A percentile compares a stretch with the other conserved stretches of the same genome.
Evolutionary conservation across 2,888 invertebrate genomes (phyloP).

Genomic region (Eristalis tenax): DNA sequence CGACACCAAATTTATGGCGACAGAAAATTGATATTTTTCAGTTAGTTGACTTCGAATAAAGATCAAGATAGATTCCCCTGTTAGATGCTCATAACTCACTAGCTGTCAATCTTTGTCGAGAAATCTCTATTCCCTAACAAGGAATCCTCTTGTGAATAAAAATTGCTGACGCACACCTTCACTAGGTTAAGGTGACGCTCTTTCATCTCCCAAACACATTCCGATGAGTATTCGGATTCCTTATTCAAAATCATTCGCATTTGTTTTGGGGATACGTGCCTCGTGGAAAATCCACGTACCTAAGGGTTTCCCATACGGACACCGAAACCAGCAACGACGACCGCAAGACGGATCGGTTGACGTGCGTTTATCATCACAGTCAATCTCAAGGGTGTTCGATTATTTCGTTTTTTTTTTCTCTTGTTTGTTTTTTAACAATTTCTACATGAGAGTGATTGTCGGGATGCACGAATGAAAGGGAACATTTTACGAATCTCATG

Average conservation of each 20-base stretch:
- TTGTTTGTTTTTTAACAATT: background rate
- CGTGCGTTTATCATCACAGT: conserved; percentile 58
- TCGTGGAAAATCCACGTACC: conserved; percentile 14
- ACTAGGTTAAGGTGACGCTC: conserved; percentile 27
- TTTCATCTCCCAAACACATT: conserved; percentile 43
- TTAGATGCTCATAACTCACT: conserved; percentile 57
- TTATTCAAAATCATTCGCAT: conserved; percentile 22
- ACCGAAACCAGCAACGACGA: conserved; percentile 50
- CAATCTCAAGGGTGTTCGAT: conserved; percentile 62
- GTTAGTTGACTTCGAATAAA: conserved; percentile 13
- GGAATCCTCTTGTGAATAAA: conserved; percentile 21
- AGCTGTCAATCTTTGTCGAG: conserved; percentile 66
- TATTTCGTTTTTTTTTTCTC: conserved; percentile 8
- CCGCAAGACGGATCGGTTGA: conserved; percentile 55
- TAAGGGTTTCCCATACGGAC: background rate
- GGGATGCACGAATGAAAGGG: conserved; percentile 17
- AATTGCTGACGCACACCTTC: conserved; percentile 32
- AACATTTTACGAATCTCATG: conserved; percentile 52
- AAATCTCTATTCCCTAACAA: conserved; percentile 44
- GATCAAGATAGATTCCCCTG: conserved; percentile 31
- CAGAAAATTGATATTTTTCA: conserved; percentile 52
- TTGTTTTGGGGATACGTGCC: conserved; percentile 19
- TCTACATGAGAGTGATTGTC: conserved; percentile 29
- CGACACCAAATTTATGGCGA: conserved; percentile 16
- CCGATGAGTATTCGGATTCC: conserved; percentile 15